phyloP scores from a whole-genome alignment of 2,797 vertebrate species.

The Premnoplex brunnescens region DNA sequence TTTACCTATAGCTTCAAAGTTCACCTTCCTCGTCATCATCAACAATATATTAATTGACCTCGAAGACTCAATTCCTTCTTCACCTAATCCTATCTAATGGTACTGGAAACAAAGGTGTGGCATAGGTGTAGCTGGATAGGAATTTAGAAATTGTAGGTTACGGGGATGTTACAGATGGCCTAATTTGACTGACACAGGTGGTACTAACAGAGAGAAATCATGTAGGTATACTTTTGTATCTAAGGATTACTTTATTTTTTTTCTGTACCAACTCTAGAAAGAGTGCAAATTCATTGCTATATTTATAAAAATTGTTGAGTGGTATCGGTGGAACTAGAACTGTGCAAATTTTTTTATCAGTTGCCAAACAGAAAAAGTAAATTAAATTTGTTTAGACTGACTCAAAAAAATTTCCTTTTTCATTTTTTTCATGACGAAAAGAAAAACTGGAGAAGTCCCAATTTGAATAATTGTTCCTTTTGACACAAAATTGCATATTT shows the following conservation, averaged over 20 bases:
- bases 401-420: background rate
- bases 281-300: background rate
- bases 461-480: background rate
- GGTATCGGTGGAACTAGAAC: background rate
- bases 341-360: background rate
- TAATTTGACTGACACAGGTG: background rate
- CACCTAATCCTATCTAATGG: background rate
- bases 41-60: slow-evolving; percentile 1
- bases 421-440: background rate
- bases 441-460: background rate
- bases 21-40: background rate
- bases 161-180: background rate
- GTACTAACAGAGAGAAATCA: background rate
- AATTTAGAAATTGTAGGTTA: slow-evolving; percentile 11
- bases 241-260: rapidly evolving
- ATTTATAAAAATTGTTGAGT: background rate
- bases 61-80: background rate
- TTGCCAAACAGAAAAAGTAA: background rate
- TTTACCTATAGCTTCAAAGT: background rate
- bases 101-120: slow-evolving; percentile 34
- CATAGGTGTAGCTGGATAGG: background rate
- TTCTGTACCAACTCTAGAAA: background rate
- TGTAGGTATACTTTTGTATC: background rate
- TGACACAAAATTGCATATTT: background rate
- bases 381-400: background rate